Evolutionary conservation across 2,797 vertebrate species (phyloP), one percentile per base, ranked within the genome.

Genomic region (Erpetoichthys calabaricus): DNA sequence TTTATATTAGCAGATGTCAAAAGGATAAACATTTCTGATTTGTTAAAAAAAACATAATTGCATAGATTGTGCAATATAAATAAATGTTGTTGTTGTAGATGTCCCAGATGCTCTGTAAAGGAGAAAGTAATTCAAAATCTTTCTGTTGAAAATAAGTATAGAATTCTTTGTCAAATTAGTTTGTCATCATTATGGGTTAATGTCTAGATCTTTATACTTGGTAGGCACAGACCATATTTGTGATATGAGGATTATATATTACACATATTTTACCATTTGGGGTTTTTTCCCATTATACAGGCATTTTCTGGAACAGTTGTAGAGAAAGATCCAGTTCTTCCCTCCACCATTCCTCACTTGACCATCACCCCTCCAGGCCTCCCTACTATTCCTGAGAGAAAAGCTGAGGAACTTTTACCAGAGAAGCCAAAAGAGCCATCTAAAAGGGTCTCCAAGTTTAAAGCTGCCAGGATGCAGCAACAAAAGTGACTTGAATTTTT

Each of bases 281-380:
- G 25, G 25, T 61, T 54, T 41, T 64, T 61, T 59, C 64, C 58
- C 76, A 25, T 25, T 25, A 25, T 69, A 4, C 58, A 98, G 95
- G 91, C 92, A 10, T 97, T 97, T 85, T 98, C 92, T n/a, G 92
- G 93, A 61, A 96, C 85, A 1, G 93, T 98, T 58, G 79, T 98
- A 60, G 95, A 97, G 72, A 97, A 97, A 67, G 91, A 96, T 65
- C 86, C 85, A n/a, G 74, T 80, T 52, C 86, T 85, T 62, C 80
- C 87, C 10, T 78, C 80, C 2, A 62, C 73, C 3, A 69, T 83
- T 56, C 83, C 87, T 51, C 84, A 93, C 60, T 77, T 89, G 60
- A 83, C 86, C 65, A 84, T 91, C 2, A 67, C 79, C 61, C 84
- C 88, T 2, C 87, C 88, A 0, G 80, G 74, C 9, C 77, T 97